Base-by-base conservation (phyloP, 1,140 invertebrate species). In the Leptopilina clavipes region DNA sequence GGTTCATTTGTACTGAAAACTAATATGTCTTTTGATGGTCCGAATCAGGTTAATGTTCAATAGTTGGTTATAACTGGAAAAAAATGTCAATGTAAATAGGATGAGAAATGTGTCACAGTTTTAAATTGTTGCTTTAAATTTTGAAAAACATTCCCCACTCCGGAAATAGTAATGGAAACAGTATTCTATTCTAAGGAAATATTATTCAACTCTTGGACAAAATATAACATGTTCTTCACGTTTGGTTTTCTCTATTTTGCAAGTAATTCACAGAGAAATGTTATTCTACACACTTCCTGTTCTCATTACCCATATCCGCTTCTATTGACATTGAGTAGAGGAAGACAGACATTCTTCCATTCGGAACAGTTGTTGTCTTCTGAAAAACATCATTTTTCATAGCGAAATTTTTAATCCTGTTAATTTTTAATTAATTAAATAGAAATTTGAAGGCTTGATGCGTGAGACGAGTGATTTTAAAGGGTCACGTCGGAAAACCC, bases 391-490 rank as follows among this genome's bases (percentile, higher is more conserved):
- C 48, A 52, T 17, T 52, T 1, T 52, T 52, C 48, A 0, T 14
- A 17, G 48, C 14, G 9, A n/a, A n/a, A n/a, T n/a, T n/a, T n/a
- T n/a, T n/a, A n/a, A n/a, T n/a, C n/a, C 37, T 40, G 37, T 40
- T 40, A 40, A 1, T 31, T 2, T 40, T 40, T 8, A 40, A 18
- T 54, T 18, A 54, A 54, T 9, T 59, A 14, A 25, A 59, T 59
- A 10, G 14, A 31, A 31, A n/a, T 6, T 65, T 65, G 12, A 65
- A n/a, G 14, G 25, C n/a, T 65, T 31, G 22, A 31, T 31, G 25
- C 22, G n/a, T n/a, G 59, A 65, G 83, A 77, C 82, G 84, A 85
- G 85, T 83, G 86, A 89, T 89, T 87, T 86, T 84, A 79, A 82
- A 83, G 84, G 25, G 25, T 31, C 25, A 84, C 88, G 86, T 88